Evolutionary conservation across 2,797 vertebrate species (phyloP), one percentile per base, ranked within the genome.

Genomic region (Eurystomus glaucurus): DNA sequence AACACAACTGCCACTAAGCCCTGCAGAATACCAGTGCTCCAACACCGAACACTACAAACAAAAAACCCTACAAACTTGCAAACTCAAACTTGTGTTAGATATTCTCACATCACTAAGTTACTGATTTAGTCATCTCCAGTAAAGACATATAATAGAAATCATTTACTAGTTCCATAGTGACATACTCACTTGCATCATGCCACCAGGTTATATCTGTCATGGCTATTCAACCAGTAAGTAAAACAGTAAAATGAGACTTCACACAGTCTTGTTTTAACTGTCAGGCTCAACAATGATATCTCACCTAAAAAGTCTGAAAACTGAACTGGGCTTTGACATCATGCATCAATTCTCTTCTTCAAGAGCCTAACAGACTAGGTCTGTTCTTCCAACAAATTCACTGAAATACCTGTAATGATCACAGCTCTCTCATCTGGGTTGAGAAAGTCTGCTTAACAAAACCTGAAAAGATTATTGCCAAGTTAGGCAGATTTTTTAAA

Each of bases 401-500:
- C 80, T 89, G 77, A 96, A 78, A 66, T 66, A 86, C 80, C 57
- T 79, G 74, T 79, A 78, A 77, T 48, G 52, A 95, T 85, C 88
- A 84, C 64, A 83, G 46, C 33, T 52, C 65, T 83, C 51, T 69
- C 83, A 78, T 39, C 33, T 76, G 58, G 61, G 88, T 11, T 83
- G 48, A 77, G 88, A 93, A 93, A 96, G 52, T 3, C 76, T 85
- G 87, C 51, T 70, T 78, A 94, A 90, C 22, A 66, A 86, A 94
- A 94, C 33, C 88, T 68, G 74, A 88, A 97, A 90, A 93, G 80
- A 81, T 37, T 46, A 94, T 57, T 95, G 87, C 69, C 62, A 76
- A 45, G 20, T 95, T 92, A 93, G 92, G 95, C 65, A 91, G 80
- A 74, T 93, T 88, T 91, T 85, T 82, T 77, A 96, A 95, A 94